Percentiles rank a stretch among this genome's conserved stretches.
Conservation (phyloP, 2,888 invertebrate species). For the Nomada flava region DNA sequence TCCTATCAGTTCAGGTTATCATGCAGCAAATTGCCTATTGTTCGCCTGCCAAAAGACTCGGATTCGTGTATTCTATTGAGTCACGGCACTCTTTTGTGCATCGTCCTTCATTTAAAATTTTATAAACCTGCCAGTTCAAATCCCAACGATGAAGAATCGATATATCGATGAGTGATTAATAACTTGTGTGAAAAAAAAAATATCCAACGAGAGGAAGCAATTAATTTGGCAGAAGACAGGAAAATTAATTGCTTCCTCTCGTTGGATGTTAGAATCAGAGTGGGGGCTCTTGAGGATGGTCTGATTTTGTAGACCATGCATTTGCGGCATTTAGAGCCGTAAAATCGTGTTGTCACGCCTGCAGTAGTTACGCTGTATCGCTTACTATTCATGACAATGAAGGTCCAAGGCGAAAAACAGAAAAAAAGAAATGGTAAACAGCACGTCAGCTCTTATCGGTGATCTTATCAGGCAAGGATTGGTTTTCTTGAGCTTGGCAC, state of each 20-base stretch:
- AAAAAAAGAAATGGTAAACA: not conserved
- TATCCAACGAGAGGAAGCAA: too few species aligned
- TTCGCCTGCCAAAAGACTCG: constrained; percentile 25
- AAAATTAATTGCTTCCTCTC: too few species aligned
- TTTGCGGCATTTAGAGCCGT: too few species aligned
- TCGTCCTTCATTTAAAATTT: not conserved
- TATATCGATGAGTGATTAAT: too few species aligned
- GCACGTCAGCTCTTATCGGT: constrained; percentile 27
- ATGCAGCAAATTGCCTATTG: constrained; percentile 9
- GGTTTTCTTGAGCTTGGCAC: not conserved
- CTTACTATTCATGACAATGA: not conserved
- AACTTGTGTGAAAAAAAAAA: too few species aligned
- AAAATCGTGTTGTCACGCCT: not conserved
- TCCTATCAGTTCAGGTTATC: constrained; percentile 23
- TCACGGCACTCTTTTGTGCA: constrained; percentile 27
- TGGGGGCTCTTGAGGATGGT: too few species aligned
- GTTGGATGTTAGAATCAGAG: too few species aligned
- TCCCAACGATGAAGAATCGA: too few species aligned
- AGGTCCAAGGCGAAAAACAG: not conserved
- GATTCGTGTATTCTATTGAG: constrained; percentile 7
- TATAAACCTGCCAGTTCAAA: too few species aligned
- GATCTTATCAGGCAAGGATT: constrained; percentile 14
- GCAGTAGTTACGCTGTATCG: not conserved
- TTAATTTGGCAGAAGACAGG: too few species aligned
- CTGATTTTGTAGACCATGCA: not conserved